These are phyloP conservation scores for Ecdyonurus torrentis DNA, from an alignment of 2,888 invertebrate genomes.

Conservation along the genomic window DNA sequence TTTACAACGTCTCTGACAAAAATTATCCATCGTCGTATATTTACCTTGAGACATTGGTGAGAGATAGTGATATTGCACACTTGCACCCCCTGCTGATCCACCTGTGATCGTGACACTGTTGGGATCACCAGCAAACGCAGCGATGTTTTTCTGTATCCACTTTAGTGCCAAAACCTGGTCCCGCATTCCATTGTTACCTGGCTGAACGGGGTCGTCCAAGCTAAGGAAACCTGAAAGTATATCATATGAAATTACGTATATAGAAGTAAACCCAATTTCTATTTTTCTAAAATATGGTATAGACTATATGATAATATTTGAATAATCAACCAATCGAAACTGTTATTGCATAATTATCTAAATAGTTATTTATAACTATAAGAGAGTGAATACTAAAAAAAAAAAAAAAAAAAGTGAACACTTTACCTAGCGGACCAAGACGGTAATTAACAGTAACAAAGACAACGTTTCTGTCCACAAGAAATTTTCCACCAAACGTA, in stretches of 20 bases:
- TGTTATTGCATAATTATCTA: too few species aligned
- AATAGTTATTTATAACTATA: too few species aligned
- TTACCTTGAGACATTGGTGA: conserved; percentile 19
- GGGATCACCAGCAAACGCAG: conserved; percentile 53
- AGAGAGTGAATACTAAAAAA: too few species aligned
- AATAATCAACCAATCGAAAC: too few species aligned
- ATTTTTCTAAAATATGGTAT: not conserved
- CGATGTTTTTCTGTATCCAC: conserved; percentile 52
- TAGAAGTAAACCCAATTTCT: too few species aligned
- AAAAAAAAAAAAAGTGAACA: too few species aligned
- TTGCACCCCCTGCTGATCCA: conserved; percentile 55
- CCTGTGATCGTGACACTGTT: conserved; percentile 49
- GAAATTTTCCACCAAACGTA: conserved; percentile 33
- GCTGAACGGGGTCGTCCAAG: conserved; percentile 47
- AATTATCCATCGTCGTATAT: not conserved
- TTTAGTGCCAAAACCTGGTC: conserved; percentile 53
- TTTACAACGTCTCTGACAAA: not conserved
- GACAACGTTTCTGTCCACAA: conserved; percentile 47
- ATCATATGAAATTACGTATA: too few species aligned
- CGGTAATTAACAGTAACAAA: conserved; percentile 53
- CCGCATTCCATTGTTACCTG: conserved; percentile 56
- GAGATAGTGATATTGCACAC: conserved; percentile 54
- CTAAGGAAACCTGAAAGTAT: conserved; percentile 65
- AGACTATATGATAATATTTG: not conserved
- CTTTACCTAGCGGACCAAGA: conserved; percentile 45